phyloP scores from a whole-genome alignment of 23 tunicate species.

The Diplosoma virens region DNA sequence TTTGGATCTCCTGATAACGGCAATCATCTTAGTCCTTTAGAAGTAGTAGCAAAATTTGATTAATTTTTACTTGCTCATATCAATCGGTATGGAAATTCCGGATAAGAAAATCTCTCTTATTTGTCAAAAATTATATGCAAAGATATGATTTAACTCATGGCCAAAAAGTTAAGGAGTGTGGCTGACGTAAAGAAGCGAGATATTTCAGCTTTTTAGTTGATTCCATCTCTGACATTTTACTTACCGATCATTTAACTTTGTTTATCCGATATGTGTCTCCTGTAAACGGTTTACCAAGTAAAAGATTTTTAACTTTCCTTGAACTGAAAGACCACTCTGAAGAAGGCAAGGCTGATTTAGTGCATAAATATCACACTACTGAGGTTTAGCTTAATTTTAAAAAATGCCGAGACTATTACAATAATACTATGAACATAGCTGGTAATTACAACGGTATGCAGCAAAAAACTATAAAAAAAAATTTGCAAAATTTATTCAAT shows the following conservation, averaged over 20 bases:
- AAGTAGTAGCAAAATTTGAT: conserved; percentile 36
- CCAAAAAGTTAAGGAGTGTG: conserved; percentile 9
- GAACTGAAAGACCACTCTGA: conserved; percentile 26
- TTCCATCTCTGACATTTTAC: conserved; percentile 13
- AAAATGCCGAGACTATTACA: conserved; percentile 10
- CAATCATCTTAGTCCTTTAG: conserved; percentile 40
- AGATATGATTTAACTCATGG: conserved; percentile 22
- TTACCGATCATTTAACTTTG: conserved; percentile 22
- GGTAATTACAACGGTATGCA: conserved; percentile 20
- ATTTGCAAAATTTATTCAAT: conserved; percentile 13
- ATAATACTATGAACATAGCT: conserved; percentile 16
- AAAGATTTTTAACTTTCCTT: conserved; percentile 18
- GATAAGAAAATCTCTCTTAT: conserved; percentile 32
- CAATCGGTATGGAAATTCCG: conserved; percentile 42
- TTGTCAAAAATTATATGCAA: conserved; percentile 20
- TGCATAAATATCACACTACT: conserved; percentile 27
- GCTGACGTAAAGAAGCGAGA: conserved; percentile 19
- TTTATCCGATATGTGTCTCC: conserved; percentile 23
- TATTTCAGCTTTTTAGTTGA: conserved; percentile 23
- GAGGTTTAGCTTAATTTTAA: conserved; percentile 24
- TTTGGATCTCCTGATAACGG: conserved; percentile 48
- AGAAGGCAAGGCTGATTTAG: conserved; percentile 3
- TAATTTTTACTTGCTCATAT: conserved; percentile 39
- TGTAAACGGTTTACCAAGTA: conserved; percentile 26
- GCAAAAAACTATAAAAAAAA: conserved; percentile 19